Evolutionary conservation across 64 coral and sea anemone genomes (phyloP), one percentile per base, ranked within the genome.

Genomic region (Montipora sp.): DNA sequence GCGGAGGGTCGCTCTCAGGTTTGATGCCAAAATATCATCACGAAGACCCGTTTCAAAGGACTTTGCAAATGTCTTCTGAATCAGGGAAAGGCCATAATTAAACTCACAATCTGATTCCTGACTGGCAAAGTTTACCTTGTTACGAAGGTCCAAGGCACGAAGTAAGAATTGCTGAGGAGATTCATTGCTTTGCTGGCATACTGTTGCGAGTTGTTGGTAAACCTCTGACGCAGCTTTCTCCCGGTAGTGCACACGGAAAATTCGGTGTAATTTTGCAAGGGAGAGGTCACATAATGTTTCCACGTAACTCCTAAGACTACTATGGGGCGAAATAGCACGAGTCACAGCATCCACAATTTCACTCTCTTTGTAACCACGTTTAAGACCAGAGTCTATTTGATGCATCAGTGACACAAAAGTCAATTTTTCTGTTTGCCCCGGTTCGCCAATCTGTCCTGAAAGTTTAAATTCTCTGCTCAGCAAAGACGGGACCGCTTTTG

Each of bases 321-420:
- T 24, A 24, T 24, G 23, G 23, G 23, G 23, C 23, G 23, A 24
- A 24, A 24, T 24, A 24, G 23, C 23, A 24, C 80, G 51, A 24
- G 84, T 94, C 36, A 93, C 76, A 0, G 87, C 80, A 46, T 94
- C 93, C 3, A 77, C 72, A 14, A 90, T 90, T 67, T 94, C 87
- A 19, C 10, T 82, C 27, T 85, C 87, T 22, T 74, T 73, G 48
- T 94, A 90, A 12, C 48, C 87, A 75, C 51, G 49, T 89, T 88
- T 88, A 4, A 80, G 46, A 11, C 83, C 73, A 6, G 60, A 78
- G 51, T 87, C 65, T 7, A 79, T 80, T 77, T 79, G 91, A 16
- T 88, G 80, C 15, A 65, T 86, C 3, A 92, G 59, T 4, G 80
- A 85, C 8, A 92, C 81, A 86, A 92, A 92, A 19, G 72, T 65